A percentile compares a stretch with the other conserved stretches of the same genome.
phyloP scores from a whole-genome alignment of 2,888 invertebrate genomes.

The Stenichneumon culpator region DNA sequence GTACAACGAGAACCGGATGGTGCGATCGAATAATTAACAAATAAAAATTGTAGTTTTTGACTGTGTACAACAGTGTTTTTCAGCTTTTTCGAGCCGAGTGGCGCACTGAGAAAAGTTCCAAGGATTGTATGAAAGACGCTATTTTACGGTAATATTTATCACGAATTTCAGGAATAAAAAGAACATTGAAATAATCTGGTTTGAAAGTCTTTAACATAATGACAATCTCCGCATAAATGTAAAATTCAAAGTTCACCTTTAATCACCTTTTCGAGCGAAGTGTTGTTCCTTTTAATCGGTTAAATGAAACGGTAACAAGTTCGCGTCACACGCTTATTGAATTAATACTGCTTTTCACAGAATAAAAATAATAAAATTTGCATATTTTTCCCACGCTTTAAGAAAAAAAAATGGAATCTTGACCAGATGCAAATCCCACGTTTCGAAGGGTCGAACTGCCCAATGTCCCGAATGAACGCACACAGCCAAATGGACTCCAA shows the following conservation, averaged over 20 bases:
- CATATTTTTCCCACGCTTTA: not conserved
- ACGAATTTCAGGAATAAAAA: not conserved
- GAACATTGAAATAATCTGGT: no score
- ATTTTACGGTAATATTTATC: not conserved
- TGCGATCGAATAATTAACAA: no score
- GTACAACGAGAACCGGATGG: no score
- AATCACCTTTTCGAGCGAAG: not conserved
- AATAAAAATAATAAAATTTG: not conserved
- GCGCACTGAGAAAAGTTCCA: not conserved
- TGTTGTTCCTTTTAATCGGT: not conserved
- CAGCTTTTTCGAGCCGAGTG: not conserved
- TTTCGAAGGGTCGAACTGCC: constrained; percentile 1
- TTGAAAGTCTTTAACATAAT: not conserved
- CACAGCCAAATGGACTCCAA: not conserved
- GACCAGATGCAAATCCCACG: not conserved
- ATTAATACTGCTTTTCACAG: not conserved
- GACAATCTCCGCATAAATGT: not conserved
- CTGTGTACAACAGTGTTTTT: not conserved
- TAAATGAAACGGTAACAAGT: not conserved
- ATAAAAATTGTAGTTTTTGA: no score
- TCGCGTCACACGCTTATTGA: not conserved
- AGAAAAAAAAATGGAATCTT: not conserved
- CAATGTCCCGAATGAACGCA: not conserved
- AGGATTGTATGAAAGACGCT: not conserved
- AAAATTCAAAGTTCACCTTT: not conserved